phyloP scores from a whole-genome alignment of 2,113 vertebrate genomes.

The Epinephelus lanceolatus region DNA sequence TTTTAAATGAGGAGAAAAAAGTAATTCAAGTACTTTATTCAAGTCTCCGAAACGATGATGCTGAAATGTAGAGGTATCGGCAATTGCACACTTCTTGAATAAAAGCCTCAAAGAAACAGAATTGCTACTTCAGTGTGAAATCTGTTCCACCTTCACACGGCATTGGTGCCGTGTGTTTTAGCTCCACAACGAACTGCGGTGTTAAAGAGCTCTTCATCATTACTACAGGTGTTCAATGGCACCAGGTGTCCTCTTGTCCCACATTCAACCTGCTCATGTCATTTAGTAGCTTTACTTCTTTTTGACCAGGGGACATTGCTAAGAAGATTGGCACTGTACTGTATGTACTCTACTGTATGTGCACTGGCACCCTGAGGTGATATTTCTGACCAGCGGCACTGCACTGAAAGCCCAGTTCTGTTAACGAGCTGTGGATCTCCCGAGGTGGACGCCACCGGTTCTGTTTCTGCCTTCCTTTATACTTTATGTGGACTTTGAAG shows the following conservation, averaged over 20 bases:
- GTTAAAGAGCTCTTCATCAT: constrained; percentile 50
- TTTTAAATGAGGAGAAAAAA: constrained; percentile 11
- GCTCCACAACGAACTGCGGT: constrained; percentile 40
- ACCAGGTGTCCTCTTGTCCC: constrained; percentile 44
- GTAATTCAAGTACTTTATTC: not conserved
- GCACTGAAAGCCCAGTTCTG: constrained; percentile 56
- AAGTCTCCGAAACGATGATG: constrained; percentile 59
- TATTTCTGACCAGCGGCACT: constrained; percentile 48
- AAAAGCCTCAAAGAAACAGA: constrained; percentile 67
- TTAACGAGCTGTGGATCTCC: constrained; percentile 62
- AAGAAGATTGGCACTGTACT: constrained; percentile 55
- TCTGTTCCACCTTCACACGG: constrained; percentile 32
- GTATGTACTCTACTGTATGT: constrained; percentile 47
- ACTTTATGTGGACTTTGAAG: constrained; percentile 56
- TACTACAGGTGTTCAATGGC: constrained; percentile 51
- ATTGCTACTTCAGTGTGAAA: constrained; percentile 49
- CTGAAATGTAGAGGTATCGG: constrained; percentile 75
- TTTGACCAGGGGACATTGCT: constrained; percentile 49
- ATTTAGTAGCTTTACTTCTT: constrained; percentile 40
- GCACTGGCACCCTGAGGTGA: constrained; percentile 43
- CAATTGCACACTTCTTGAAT: constrained; percentile 79
- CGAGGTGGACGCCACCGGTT: constrained; percentile 62
- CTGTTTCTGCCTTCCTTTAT: constrained; percentile 59
- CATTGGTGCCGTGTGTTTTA: constrained; percentile 44
- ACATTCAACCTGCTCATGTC: constrained; percentile 41